These are phyloP conservation scores for Pseudopipra pipra DNA, from an alignment of 2,113 vertebrate genomes.

Conservation along the genomic window DNA sequence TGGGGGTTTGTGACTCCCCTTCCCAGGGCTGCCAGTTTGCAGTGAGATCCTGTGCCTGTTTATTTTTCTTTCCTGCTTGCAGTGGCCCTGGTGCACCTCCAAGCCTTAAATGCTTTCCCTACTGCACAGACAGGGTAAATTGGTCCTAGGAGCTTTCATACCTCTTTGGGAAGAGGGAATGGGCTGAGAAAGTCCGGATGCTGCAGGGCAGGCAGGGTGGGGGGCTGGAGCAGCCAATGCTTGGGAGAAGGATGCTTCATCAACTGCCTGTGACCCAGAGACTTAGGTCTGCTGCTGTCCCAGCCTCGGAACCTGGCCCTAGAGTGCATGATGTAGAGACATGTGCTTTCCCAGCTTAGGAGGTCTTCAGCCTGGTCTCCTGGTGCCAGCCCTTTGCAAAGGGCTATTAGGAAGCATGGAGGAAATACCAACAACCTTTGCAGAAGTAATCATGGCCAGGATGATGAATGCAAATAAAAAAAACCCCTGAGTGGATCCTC, in stretches of 20 bases:
- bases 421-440: not conserved
- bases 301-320: not conserved
- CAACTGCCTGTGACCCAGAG: not conserved
- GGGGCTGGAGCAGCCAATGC: not conserved
- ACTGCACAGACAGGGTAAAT: not conserved
- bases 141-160: not conserved
- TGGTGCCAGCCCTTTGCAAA: not conserved
- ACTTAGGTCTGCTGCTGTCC: not conserved
- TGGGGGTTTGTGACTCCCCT: not conserved
- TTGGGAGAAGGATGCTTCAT: not conserved
- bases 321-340: not conserved
- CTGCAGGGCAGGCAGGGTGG: not conserved
- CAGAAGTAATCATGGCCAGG: not conserved
- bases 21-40: not conserved
- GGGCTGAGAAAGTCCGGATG: not conserved
- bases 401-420: not conserved
- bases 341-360: not conserved
- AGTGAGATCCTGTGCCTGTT: slow-evolving; percentile 2
- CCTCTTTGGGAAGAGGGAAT: not conserved
- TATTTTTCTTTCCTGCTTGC: slow-evolving; percentile 40
- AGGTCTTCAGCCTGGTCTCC: not conserved
- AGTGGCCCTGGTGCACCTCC: slow-evolving; percentile 44
- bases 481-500: not conserved
- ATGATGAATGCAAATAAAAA: not conserved
- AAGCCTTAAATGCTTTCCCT: slow-evolving; percentile 37